These are phyloP conservation scores for Schizotus pectinicornis DNA, from an alignment of 2,888 invertebrate genomes.

Conservation along the genomic window DNA sequence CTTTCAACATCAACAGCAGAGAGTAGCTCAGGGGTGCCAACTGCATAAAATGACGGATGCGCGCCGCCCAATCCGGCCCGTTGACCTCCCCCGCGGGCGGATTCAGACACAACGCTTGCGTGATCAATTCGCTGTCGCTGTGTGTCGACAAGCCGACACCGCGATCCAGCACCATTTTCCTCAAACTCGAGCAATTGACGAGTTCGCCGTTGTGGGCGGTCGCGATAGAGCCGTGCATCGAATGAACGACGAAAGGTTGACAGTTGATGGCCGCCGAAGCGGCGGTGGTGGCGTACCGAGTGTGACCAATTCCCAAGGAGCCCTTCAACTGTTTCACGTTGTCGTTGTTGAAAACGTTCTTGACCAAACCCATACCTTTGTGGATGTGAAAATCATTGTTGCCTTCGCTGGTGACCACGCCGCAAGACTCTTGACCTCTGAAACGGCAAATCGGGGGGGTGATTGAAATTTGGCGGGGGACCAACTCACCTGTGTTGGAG, in stretches of 20 bases:
- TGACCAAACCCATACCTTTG: slow-evolving; percentile 96
- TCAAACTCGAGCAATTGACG: slow-evolving; percentile 86
- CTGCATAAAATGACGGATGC: slow-evolving; percentile 92
- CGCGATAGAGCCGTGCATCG: slow-evolving; percentile 91
- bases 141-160: slow-evolving; percentile 96
- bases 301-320: slow-evolving; percentile 95
- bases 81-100: slow-evolving; percentile 86
- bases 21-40: slow-evolving; percentile 95
- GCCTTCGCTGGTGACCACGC: slow-evolving; percentile 92
- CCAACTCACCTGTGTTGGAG: slow-evolving; percentile 83
- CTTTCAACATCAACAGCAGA: slow-evolving; percentile 90
- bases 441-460: too few species aligned
- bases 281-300: slow-evolving; percentile 95
- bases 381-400: slow-evolving; percentile 80
- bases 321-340: slow-evolving; percentile 83
- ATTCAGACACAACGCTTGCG: slow-evolving; percentile 92
- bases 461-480: too few species aligned
- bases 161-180: slow-evolving; percentile 88
- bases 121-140: slow-evolving; percentile 96
- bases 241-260: slow-evolving; percentile 98
- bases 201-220: slow-evolving; percentile 98
- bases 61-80: slow-evolving; percentile 91
- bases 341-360: slow-evolving; percentile 89
- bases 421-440: slow-evolving; percentile 98
- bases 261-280: slow-evolving; percentile 91